Evolutionary conservation across 2,888 invertebrate genomes (phyloP), one percentile per base, ranked within the genome.

Genomic region (Polydesmus complanatus): DNA sequence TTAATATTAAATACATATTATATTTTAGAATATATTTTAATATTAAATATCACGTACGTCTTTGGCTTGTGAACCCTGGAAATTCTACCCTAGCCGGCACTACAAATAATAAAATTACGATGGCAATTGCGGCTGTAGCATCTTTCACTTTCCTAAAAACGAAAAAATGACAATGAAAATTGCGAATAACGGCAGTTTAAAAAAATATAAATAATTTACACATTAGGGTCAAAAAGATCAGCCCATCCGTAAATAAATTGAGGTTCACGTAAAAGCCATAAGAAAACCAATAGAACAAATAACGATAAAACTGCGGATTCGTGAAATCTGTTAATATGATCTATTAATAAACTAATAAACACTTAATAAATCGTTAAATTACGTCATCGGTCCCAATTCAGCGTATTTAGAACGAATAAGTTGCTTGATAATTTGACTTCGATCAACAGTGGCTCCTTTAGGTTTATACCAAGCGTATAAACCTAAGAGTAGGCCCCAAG

Each of bases 161-260:
- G 8, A 26, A 61, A 48, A 54, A 48, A n/a, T 25, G 48, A 56
- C 23, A 22, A 48, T 1, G 1, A 1, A 2, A 19, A 5, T 2
- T 48, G 14, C 22, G 47, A 51, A 50, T 58, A 26, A 25, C 26
- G 23, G 50, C 49, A n/a, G 58, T 49, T 26, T 25, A 14, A 8
- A 51, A 37, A 37, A 22, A 2, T 23, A 60, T 21, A 2, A 52
- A 5, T 18, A 23, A 21, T 1, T 62, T 61, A 64, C 64, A 64
- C 63, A 3, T 55, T 27, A 23, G 64, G 62, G n/a, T n/a, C n/a
- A 61, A 86, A 77, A 47, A 81, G 73, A 63, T 83, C 81, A 0
- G 89, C 87, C 92, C 94, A 94, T 1, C 94, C 94, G 0, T 79
- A 77, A 68, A 91, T 84, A 72, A 93, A 88, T 64, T 89, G 88